Conservation (phyloP, 2,888 invertebrate species). For the Mesorhabditis spiculigera region DNA sequence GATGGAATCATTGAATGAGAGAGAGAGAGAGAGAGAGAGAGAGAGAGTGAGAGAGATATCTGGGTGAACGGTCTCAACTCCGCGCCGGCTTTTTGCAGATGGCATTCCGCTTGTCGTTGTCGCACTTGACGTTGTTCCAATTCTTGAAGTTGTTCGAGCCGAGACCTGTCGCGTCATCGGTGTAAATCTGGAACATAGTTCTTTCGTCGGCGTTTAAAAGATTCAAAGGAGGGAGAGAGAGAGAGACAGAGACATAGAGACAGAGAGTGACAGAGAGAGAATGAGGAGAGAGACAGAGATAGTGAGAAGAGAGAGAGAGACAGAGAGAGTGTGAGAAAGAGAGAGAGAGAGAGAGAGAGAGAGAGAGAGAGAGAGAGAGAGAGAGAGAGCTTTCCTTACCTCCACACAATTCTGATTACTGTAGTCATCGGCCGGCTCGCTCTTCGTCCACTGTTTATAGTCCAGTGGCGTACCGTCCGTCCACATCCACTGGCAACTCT, state of each 20-base stretch:
- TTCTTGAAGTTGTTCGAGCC: not conserved
- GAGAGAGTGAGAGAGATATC: no score
- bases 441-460: not conserved
- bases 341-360: no score
- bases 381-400: not conserved
- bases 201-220: no score
- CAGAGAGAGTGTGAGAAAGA: no score
- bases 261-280: no score
- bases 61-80: not conserved
- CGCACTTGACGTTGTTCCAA: constrained; percentile 6
- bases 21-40: no score
- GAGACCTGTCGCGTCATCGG: constrained; percentile 5
- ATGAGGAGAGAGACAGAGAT: no score
- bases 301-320: no score
- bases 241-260: no score
- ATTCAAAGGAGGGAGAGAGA: no score
- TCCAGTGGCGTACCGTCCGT: not conserved
- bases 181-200: not conserved
- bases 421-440: constrained; percentile 6
- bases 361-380: no score
- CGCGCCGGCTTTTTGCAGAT: constrained; percentile 1
- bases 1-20: no score
- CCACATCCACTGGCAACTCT: not conserved
- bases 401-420: not conserved
- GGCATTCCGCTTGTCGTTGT: constrained; percentile 2